Conservation (phyloP, 1,140 invertebrate species). For the Macrotrachela quadricornifera region DNA sequence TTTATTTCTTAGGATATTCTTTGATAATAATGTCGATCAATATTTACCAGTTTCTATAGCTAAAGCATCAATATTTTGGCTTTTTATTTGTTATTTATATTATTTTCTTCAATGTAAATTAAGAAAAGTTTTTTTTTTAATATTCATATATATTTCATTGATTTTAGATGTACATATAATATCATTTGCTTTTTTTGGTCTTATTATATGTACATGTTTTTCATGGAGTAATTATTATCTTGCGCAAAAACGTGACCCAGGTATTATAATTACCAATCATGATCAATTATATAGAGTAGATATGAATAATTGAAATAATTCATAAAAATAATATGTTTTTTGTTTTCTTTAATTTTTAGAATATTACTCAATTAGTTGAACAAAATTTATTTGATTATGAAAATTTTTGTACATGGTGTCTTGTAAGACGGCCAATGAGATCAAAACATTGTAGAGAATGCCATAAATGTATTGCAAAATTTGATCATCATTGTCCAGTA, state of each 20-base stretch:
- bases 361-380: no score
- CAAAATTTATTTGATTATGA: no score
- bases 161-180: not conserved
- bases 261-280: conserved; percentile 57
- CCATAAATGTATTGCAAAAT: conserved; percentile 68
- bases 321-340: no score
- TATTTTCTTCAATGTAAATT: conserved; percentile 54
- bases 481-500: conserved; percentile 70
- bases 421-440: conserved; percentile 41
- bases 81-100: conserved; percentile 77
- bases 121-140: conserved; percentile 12
- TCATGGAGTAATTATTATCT: conserved; percentile 74
- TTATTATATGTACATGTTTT: conserved; percentile 44
- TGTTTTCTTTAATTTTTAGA: no score
- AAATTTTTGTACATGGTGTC: no score
- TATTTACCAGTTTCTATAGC: conserved; percentile 73
- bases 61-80: conserved; percentile 80
- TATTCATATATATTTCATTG: conserved; percentile 36
- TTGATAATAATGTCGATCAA: conserved; percentile 62
- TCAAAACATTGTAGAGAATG: conserved; percentile 76
- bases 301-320: no score
- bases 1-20: conserved; percentile 39
- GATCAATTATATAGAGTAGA: conserved; percentile 26
- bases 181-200: conserved; percentile 40
- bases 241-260: conserved; percentile 74